Evolutionary conservation across 2,113 vertebrate species (phyloP).

Genomic region (Cichladusa arquata): DNA sequence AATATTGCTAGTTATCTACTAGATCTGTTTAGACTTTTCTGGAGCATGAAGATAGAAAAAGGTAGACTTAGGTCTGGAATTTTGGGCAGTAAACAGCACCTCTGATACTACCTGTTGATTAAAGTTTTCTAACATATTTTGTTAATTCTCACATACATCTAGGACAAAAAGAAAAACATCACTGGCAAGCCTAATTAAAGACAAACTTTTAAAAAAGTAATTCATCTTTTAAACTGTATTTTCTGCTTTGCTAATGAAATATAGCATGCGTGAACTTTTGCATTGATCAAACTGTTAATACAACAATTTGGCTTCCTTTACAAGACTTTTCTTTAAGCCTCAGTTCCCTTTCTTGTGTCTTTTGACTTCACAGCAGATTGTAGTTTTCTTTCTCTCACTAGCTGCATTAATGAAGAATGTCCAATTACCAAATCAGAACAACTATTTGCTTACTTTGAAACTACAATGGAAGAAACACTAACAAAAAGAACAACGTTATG

Average conservation of each 20-base stretch:
- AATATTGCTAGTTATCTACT: background rate
- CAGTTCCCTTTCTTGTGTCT: background rate
- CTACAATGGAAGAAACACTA: background rate
- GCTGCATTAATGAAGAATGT: background rate
- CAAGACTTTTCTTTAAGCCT: background rate
- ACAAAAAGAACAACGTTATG: background rate
- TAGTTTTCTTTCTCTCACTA: background rate
- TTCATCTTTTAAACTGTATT: background rate
- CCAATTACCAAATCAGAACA: background rate
- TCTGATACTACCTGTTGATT: background rate
- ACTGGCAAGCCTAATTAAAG: background rate
- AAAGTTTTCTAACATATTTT: background rate
- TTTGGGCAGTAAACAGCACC: background rate
- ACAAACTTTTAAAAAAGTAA: background rate
- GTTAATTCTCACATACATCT: background rate
- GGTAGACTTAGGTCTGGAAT: background rate
- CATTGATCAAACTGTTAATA: background rate
- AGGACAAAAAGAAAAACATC: background rate
- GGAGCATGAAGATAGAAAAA: background rate
- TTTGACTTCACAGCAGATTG: background rate
- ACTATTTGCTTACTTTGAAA: background rate
- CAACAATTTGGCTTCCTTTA: background rate
- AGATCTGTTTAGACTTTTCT: background rate
- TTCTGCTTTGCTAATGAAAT: background rate
- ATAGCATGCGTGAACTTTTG: background rate